Conservation (phyloP, 2,797 vertebrate genomes). For the Acrossocheilus wenchowensis region DNA sequence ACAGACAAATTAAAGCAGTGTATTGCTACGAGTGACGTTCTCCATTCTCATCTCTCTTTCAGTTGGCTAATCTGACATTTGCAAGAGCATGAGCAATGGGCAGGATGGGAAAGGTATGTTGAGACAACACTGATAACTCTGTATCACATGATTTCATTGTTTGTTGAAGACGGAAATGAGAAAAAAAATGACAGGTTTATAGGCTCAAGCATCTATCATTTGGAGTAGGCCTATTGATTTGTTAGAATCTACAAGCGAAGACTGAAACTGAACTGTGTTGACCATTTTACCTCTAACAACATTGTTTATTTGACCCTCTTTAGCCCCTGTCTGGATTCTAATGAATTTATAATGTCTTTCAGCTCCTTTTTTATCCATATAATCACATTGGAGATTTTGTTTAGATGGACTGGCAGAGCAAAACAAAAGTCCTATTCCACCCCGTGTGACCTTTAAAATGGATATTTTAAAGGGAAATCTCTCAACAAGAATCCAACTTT, state of each 20-base stretch:
- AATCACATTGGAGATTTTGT: not conserved
- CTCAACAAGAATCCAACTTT: conserved; percentile 1
- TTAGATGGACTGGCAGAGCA: not conserved
- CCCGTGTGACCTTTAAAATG: not conserved
- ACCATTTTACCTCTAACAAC: not conserved
- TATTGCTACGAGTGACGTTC: conserved; percentile 36
- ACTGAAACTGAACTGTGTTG: not conserved
- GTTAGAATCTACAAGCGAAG: not conserved
- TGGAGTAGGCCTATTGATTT: not conserved
- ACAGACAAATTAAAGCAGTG: conserved; percentile 47
- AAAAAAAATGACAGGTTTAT: conserved; percentile 4
- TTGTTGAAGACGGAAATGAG: not conserved
- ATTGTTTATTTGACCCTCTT: not conserved
- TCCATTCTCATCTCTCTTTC: conserved; percentile 6
- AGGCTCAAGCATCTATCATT: not conserved
- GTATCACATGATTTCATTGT: not conserved
- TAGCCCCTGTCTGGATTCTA: not conserved
- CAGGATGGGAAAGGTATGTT: not conserved
- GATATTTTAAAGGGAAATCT: not conserved
- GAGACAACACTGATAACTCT: not conserved
- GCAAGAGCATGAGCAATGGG: not conserved
- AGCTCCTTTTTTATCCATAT: not conserved
- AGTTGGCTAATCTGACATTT: conserved; percentile 22
- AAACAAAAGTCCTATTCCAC: conserved; percentile 1
- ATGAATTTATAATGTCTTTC: conserved; percentile 16